Evolutionary conservation across 2,113 vertebrate species (phyloP).

Genomic region (Rhinopomastus cyanomelas): DNA sequence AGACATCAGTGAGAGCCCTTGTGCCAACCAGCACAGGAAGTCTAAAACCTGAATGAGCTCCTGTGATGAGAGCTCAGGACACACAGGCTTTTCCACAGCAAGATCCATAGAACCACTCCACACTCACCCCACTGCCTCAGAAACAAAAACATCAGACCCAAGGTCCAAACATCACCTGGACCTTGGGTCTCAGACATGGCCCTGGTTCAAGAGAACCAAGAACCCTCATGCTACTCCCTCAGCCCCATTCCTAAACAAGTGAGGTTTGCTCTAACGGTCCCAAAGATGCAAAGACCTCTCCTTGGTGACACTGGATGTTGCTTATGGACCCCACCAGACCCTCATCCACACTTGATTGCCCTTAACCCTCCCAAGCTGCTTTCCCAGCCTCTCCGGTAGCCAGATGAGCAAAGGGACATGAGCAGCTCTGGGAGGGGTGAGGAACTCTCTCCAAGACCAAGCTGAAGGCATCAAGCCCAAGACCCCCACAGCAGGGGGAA

Average conservation of each 20-base stretch:
- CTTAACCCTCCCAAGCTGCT: background rate
- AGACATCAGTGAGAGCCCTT: accelerated
- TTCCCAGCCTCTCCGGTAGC: background rate
- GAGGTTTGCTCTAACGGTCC: background rate
- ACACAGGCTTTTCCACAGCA: accelerated
- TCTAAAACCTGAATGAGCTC: accelerated
- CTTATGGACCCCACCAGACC: background rate
- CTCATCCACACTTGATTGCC: background rate
- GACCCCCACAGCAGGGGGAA: accelerated
- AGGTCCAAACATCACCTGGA: background rate
- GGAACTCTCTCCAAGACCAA: background rate
- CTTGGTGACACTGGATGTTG: accelerated
- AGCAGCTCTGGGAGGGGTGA: background rate
- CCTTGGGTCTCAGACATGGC: background rate
- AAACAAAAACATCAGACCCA: background rate
- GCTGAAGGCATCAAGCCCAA: background rate
- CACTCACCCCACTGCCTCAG: background rate
- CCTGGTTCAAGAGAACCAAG: background rate
- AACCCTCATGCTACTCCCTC: background rate
- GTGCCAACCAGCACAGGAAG: accelerated
- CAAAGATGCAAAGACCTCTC: background rate
- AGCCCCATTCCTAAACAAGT: background rate
- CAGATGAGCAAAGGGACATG: background rate
- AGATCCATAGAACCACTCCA: background rate
- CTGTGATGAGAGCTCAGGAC: accelerated